Evolutionary conservation across 2,113 vertebrate genomes (phyloP).

Genomic region (Microtus oregoni): DNA sequence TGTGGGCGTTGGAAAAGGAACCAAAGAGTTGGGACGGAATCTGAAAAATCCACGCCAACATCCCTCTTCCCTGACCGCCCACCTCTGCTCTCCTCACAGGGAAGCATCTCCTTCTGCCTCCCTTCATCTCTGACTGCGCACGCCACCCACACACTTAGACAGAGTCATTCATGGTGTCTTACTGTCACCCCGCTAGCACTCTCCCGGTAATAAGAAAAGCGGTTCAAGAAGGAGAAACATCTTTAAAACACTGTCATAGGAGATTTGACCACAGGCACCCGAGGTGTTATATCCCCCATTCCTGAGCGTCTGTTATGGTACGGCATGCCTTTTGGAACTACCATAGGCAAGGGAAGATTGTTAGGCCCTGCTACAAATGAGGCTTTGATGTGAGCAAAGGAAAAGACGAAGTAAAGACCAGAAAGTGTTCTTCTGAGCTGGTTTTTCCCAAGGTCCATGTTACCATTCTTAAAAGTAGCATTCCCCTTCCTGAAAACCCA

Average conservation of each 20-base stretch:
- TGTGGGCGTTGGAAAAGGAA: conserved; percentile 43
- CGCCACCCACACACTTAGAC: background rate
- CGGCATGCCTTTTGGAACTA: background rate
- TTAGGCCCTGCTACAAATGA: background rate
- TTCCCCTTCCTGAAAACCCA: background rate
- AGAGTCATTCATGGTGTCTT: background rate
- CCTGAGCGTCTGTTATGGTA: background rate
- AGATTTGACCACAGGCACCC: background rate
- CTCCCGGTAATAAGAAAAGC: background rate
- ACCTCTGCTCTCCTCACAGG: background rate
- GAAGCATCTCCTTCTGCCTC: background rate
- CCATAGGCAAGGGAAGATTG: background rate
- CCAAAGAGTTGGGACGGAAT: background rate
- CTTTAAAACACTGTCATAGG: background rate
- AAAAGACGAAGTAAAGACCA: background rate
- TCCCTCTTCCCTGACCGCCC: background rate
- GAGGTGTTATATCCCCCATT: background rate
- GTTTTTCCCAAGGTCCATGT: background rate
- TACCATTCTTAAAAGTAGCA: background rate
- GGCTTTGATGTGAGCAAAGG: background rate
- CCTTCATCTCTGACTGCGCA: background rate
- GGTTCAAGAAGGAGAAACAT: background rate
- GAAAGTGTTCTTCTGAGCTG: background rate
- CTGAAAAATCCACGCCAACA: background rate
- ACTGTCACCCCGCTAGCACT: background rate